Base-by-base conservation (phyloP, 2,113 vertebrate genomes). In the Scolopax mira region DNA sequence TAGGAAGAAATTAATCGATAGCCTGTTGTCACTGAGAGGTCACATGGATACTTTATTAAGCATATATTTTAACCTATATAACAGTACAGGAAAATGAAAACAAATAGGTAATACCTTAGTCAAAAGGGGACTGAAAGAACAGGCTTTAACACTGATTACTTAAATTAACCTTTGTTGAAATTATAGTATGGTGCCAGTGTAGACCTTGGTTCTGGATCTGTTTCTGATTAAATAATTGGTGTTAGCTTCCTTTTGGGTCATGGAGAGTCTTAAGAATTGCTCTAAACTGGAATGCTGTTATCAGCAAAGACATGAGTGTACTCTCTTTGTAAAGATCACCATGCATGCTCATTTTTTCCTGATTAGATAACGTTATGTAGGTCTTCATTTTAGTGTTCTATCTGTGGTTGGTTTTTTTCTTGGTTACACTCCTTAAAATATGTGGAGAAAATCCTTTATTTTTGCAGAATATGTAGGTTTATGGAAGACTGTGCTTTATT, bases 1-100 rank as follows among this genome's bases (percentile, higher is more conserved):
- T 13, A 31, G 9, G 23, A 21, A 24, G 23, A 41, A 74, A 6
- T 75, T 75, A 0, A 17, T 10, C 13, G 37, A 0, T 62, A 7
- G 51, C 8, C 39, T 69, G 7, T 1, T 37, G 37, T 44, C 25
- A 33, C 25, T 37, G 39, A 52, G n/a, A 54, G 41, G 17, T 41
- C 24, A 49, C 3, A 3, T 30, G 24, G 41, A 9, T 65, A 35
- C 39, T 52, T 39, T 60, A 41, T 84, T 39, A 66, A 49, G 55
- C 16, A 61, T 37, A 0, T 84, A 14, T 75, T 90, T 83, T 55
- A 67, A 39, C 1, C 5, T 71, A 2, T 37, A 3, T 42, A 61
- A 23, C 5, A 35, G 9, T 13, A 4, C 9, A 66, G 28, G 30
- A 92, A 55, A 51, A 4, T 33, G 7, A 22, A 90, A 82, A 73